Base-by-base conservation (phyloP, 2,113 vertebrate genomes). In the Calypte anna region DNA sequence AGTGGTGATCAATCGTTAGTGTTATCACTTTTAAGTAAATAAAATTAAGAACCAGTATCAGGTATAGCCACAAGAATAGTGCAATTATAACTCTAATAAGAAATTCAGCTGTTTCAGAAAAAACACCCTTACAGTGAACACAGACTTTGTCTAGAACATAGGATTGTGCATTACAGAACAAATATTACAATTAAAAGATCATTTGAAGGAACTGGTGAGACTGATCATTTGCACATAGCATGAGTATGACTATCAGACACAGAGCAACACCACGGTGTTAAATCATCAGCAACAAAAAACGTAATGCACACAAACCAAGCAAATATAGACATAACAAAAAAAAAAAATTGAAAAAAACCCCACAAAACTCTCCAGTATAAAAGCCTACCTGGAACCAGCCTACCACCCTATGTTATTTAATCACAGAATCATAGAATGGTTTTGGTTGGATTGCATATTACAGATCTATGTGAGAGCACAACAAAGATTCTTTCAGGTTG, bases 11-110 rank as follows among this genome's bases (percentile, higher is more conserved):
- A 83, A 67, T 87, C 27, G 80, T 73, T 67, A 4, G 61, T 90
- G 62, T 79, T 57, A 74, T 25, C 30, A n/a, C 30, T 93, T 90
- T 40, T 61, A 51, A 90, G 74, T 88, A 90, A 91, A 92, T 53
- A 78, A 94, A 78, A 73, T 64, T 40, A 43, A 86, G 75, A 50
- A 68, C 4, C 8, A 86, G 84, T 24, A 61, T 70, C 54, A 80
- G n/a, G 43, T 27, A 20, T 54, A 91, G 82, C 14, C 8, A 68
- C 31, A 68, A 68, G 50, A 18, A 68, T 7, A 40, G 21, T 51
- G 6, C 36, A 82, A 88, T 78, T 93, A 73, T 20, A 43, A 27
- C 36, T 75, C 53, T 31, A 90, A 38, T n/a, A 91, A 84, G 30
- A 14, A 89, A 66, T 55, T 64, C 20, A 82, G 16, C 38, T 59